A percentile compares a stretch with the other conserved stretches of the same genome.
Evolutionary conservation across 1,140 invertebrate species (phyloP).

Genomic region (Penaeus indicus): DNA sequence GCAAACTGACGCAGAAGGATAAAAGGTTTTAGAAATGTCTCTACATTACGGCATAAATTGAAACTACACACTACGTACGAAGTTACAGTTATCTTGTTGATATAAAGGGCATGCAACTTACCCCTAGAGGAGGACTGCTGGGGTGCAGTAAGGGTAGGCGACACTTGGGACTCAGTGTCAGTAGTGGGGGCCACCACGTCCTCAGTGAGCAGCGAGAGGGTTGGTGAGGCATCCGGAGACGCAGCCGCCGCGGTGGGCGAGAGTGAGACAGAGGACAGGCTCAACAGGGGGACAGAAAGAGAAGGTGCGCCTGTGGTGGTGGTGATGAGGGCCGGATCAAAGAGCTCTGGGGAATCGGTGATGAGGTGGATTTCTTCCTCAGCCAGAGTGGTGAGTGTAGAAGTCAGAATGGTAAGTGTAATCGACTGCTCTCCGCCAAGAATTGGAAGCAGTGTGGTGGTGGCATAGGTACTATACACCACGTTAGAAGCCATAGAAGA

Average conservation of each 20-base stretch:
- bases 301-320: constrained; percentile 44
- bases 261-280: constrained; percentile 32
- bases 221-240: constrained; percentile 24
- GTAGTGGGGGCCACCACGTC: constrained; percentile 33
- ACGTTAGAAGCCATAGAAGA: constrained; percentile 64
- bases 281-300: constrained; percentile 46
- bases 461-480: constrained; percentile 68
- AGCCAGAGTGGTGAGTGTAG: constrained; percentile 67
- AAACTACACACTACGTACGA: too few species aligned
- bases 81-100: background rate
- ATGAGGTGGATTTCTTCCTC: constrained; percentile 65
- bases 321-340: constrained; percentile 58
- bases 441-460: constrained; percentile 67
- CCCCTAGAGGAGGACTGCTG: background rate
- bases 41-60: too few species aligned
- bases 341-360: constrained; percentile 67
- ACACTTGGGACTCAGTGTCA: background rate
- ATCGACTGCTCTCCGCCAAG: constrained; percentile 67
- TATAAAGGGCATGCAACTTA: background rate
- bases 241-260: constrained; percentile 44
- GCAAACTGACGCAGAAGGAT: too few species aligned
- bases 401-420: constrained; percentile 68
- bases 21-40: too few species aligned
- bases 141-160: constrained; percentile 1
- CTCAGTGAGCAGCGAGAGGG: constrained; percentile 37